phyloP scores from a whole-genome alignment of 2,888 invertebrate species.

The Cheilosia variabilis region DNA sequence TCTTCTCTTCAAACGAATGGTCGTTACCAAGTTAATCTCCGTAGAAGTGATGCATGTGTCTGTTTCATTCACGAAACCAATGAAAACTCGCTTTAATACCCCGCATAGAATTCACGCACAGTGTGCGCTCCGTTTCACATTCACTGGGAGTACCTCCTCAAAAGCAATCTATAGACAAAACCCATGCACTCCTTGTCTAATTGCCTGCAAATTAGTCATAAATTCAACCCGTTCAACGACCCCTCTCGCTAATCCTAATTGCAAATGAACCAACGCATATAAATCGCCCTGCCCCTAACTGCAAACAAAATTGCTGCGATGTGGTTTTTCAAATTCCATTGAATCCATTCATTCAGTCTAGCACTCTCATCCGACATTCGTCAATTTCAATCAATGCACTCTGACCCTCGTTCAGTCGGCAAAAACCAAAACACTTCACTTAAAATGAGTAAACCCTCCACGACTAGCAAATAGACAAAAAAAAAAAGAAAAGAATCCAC shows the following conservation, averaged over 20 bases:
- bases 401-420: conserved; percentile 54
- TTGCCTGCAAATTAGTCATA: not conserved
- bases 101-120: too few species aligned
- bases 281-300: not conserved
- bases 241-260: not conserved
- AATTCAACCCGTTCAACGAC: not conserved
- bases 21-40: too few species aligned
- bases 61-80: too few species aligned
- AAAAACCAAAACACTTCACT: conserved; percentile 54
- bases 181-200: not conserved
- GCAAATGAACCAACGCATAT: conserved; percentile 1
- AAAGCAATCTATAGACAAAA: not conserved
- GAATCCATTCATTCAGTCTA: conserved; percentile 34
- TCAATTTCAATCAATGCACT: conserved; percentile 64
- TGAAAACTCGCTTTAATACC: too few species aligned
- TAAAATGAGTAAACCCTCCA: conserved; percentile 39
- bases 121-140: not conserved
- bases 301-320: not conserved
- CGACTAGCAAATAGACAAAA: not conserved
- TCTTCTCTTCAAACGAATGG: too few species aligned
- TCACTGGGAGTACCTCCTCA: not conserved
- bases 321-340: conserved; percentile 37
- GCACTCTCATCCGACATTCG: conserved; percentile 42
- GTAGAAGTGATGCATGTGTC: too few species aligned
- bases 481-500: conserved; percentile 5